Conservation (phyloP, 2,113 vertebrate genomes). For the Alligator sinensis region DNA sequence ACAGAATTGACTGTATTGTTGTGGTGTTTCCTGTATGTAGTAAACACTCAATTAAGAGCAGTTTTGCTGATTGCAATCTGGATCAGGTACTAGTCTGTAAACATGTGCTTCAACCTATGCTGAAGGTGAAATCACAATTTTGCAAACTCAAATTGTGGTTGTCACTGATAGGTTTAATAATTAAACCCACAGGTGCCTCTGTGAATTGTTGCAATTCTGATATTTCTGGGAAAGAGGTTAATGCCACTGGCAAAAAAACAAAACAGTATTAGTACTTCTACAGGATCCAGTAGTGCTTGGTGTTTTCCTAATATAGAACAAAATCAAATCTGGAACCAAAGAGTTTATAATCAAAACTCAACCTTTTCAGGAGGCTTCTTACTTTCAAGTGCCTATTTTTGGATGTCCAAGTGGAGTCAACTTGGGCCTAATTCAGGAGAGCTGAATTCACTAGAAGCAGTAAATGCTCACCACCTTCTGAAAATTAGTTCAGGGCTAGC, state of each 20-base stretch:
- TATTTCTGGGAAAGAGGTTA: not conserved
- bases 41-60: not conserved
- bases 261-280: not conserved
- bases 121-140: constrained; percentile 17
- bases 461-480: not conserved
- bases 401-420: constrained; percentile 1
- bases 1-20: constrained; percentile 1
- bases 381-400: constrained; percentile 25
- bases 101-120: constrained; percentile 1
- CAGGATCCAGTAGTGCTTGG: not conserved
- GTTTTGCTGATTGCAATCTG: constrained; percentile 26
- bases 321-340: not conserved
- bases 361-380: not conserved
- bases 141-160: constrained; percentile 38
- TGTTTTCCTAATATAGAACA: not conserved
- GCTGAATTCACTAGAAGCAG: not conserved
- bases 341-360: not conserved
- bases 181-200: not conserved
- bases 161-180: constrained; percentile 9
- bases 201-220: not conserved
- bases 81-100: constrained; percentile 9
- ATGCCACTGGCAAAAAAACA: not conserved
- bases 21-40: not conserved
- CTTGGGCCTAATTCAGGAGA: not conserved
- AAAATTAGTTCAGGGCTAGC: not conserved